Conservation (phyloP, 2,797 vertebrate genomes). For the Hemitrygon akajei region DNA sequence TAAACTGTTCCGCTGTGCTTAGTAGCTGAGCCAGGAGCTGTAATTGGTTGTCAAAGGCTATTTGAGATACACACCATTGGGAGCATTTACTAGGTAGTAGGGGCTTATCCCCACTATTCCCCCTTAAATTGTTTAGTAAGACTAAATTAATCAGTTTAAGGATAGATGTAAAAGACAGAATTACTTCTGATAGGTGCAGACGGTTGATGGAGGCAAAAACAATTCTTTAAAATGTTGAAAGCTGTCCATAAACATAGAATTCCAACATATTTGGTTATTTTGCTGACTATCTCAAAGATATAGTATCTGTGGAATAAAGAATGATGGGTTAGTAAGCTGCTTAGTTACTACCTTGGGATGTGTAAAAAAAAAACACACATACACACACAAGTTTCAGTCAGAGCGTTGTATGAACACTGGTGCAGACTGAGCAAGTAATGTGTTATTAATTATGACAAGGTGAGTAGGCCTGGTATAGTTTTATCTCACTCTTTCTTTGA, state of each 20-base stretch:
- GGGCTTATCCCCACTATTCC: too few species aligned
- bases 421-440: not conserved
- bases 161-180: not conserved
- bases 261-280: not conserved
- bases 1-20: too few species aligned
- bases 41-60: too few species aligned
- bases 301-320: not conserved
- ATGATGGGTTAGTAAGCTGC: not conserved
- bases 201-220: not conserved
- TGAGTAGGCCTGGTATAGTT: not conserved
- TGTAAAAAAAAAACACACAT: not conserved
- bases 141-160: too few species aligned
- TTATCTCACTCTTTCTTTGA: not conserved
- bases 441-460: not conserved
- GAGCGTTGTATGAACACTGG: too few species aligned
- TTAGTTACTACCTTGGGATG: not conserved
- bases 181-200: not conserved
- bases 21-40: too few species aligned
- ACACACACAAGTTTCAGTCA: not conserved
- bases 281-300: not conserved
- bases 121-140: not conserved
- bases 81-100: too few species aligned
- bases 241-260: not conserved
- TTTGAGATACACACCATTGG: too few species aligned
- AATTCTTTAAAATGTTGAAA: not conserved